phyloP scores from a whole-genome alignment of 2,113 vertebrate genomes.

The Aegithalos caudatus region DNA sequence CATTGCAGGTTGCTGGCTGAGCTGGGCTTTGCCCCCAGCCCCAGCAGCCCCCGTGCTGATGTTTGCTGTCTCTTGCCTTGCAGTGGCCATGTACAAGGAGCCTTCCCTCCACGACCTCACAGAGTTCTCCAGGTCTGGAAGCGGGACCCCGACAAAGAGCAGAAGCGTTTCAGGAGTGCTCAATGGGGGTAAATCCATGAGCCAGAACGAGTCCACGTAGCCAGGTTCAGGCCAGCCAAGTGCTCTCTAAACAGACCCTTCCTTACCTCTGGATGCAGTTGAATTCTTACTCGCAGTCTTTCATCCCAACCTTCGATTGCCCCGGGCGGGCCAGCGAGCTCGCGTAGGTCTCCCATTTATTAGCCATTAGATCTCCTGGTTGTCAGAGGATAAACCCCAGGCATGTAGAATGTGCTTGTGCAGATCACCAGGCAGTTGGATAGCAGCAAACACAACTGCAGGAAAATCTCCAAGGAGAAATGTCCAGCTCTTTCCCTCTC shows the following conservation, averaged over 20 bases:
- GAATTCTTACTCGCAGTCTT: conserved; percentile 85
- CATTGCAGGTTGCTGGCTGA: fast-evolving
- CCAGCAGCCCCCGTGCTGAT: fast-evolving
- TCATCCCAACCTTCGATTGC: conserved; percentile 75
- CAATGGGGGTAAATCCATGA: conserved; percentile 97
- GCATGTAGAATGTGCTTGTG: conserved; percentile 68
- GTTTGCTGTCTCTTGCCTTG: conserved; percentile 58
- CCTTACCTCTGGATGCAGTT: conserved; percentile 92
- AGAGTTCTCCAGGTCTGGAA: conserved; percentile 96
- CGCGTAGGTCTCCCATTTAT: conserved; percentile 68
- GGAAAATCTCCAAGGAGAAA: conserved; percentile 58
- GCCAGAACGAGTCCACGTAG: conserved; percentile 98
- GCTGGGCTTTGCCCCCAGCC: neutral
- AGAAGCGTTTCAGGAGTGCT: conserved; percentile 95
- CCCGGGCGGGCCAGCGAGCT: conserved; percentile 78
- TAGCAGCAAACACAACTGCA: conserved; percentile 69
- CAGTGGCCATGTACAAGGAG: conserved; percentile 99
- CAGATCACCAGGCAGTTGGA: conserved; percentile 71
- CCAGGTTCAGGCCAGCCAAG: conserved; percentile 78
- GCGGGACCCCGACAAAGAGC: conserved; percentile 98
- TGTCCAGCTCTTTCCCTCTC: conserved; percentile 71
- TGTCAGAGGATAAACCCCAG: conserved; percentile 68
- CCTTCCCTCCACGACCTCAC: conserved; percentile 97
- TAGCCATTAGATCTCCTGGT: conserved; percentile 74
- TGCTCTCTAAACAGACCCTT: conserved; percentile 84